Conservation (phyloP, 2,113 vertebrate genomes). For the Gobius niger region DNA sequence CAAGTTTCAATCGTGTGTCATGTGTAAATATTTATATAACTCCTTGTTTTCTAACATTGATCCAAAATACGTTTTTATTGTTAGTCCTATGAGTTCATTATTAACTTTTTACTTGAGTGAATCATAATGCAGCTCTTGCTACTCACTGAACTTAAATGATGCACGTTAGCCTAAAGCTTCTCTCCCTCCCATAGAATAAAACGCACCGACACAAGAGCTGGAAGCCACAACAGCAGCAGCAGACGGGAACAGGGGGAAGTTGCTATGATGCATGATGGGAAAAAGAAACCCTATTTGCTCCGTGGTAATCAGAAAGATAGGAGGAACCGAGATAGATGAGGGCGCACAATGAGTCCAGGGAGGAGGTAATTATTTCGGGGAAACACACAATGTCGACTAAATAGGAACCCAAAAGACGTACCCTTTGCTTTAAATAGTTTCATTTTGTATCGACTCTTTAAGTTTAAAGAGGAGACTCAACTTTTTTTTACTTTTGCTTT, state of each 20-base stretch:
- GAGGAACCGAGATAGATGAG: constrained; percentile 59
- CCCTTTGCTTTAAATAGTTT: background rate
- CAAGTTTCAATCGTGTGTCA: too few relatives aligned
- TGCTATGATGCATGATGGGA: constrained; percentile 29
- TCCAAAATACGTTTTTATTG: too few relatives aligned
- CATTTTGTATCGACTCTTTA: background rate
- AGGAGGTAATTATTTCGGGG: constrained; percentile 56
- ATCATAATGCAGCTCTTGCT: too few relatives aligned
- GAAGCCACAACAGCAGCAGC: constrained; percentile 9
- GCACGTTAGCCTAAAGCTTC: background rate
- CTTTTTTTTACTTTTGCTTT: too few relatives aligned
- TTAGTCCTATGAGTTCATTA: too few relatives aligned
- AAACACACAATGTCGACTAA: constrained; percentile 23
- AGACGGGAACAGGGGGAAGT: constrained; percentile 11
- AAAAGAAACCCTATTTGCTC: constrained; percentile 48
- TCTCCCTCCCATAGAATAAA: background rate
- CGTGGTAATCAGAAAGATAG: constrained; percentile 53
- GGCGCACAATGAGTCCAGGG: constrained; percentile 53
- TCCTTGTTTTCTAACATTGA: too few relatives aligned
- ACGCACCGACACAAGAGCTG: constrained; percentile 1
- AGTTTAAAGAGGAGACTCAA: too few relatives aligned
- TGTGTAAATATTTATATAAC: too few relatives aligned
- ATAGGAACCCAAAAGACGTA: constrained; percentile 25
- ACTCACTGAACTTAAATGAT: background rate
- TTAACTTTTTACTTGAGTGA: too few relatives aligned